Evolutionary conservation across 1,140 invertebrate species (phyloP), one percentile per base, ranked within the genome.

Genomic region (Leptonema lineaticorne): DNA sequence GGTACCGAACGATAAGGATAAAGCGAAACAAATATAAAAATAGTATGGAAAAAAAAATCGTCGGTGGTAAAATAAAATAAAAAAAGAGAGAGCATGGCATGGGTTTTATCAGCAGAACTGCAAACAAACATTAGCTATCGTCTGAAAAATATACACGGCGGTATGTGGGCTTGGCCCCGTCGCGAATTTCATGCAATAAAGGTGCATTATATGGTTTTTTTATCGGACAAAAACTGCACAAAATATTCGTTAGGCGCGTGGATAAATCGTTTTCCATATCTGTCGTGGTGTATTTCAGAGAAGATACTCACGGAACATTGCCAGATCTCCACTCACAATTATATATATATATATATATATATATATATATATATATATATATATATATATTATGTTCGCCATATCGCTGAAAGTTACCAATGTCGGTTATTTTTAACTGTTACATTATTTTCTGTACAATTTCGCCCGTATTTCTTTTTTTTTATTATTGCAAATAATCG

Each of bases 121-220:
- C 33, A 60, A 65, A 57, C 60, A 60, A 70, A 66, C 56, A 62
- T 59, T 37, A 41, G 68, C 62, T 56, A 45, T 68, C 59, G 45
- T 68, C 59, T 53, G 57, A 63, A 68, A 50, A 46, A 46, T 68
- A 50, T 26, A 58, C 64, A 48, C 30, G 50, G n/a, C 29, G 18
- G 9, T 27, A 63, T 63, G 60, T 64, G 62, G 62, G 62, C 62
- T 64, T 50, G 64, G 64, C 63, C 62, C 27, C 62, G 62, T 11
- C 8, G 46, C 64, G 48, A 66, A 57, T 57, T 66, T 66, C 64
- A 66, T 27, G 30, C 62, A 50, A 27, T 62, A 53, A 68, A 68
- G 62, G 63, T 69, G 70, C 70, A 71, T 68, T 66, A 66, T 30
- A 29, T 48, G 18, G 5, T 24, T 71, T 71, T 64, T 68, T 71